phyloP scores from a whole-genome alignment of 2,888 invertebrate species.

The Thelaira solivaga region DNA sequence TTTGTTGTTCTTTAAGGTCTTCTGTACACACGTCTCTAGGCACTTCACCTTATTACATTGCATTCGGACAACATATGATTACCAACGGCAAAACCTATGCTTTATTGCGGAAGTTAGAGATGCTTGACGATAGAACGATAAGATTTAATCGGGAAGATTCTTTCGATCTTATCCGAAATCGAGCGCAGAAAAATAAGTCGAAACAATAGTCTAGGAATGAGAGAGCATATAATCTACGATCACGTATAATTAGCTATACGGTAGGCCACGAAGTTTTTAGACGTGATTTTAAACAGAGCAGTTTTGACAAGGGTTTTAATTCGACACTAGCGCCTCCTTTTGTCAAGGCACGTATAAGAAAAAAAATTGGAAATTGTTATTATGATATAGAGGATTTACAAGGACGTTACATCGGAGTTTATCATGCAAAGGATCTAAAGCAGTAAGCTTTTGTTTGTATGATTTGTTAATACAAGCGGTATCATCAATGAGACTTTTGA shows the following conservation, averaged over 20 bases:
- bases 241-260: not conserved
- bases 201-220: not conserved
- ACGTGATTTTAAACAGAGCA: not conserved
- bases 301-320: not conserved
- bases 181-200: not conserved
- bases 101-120: not conserved
- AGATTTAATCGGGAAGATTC: not conserved
- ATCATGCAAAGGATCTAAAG: too few species aligned
- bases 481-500: too few species aligned
- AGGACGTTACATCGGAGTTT: too few species aligned
- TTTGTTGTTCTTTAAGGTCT: not conserved
- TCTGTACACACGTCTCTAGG: not conserved
- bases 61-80: not conserved
- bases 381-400: too few species aligned
- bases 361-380: too few species aligned
- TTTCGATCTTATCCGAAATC: not conserved
- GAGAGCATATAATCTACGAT: not conserved
- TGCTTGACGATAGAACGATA: not conserved
- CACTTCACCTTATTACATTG: constrained; percentile 12
- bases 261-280: not conserved
- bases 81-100: constrained; percentile 1
- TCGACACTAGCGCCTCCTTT: not conserved
- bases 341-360: not conserved
- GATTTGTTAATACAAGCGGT: too few species aligned
- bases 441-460: too few species aligned